Evolutionary conservation across 2,797 vertebrate species (phyloP).

Genomic region (Semotilus atromaculatus): DNA sequence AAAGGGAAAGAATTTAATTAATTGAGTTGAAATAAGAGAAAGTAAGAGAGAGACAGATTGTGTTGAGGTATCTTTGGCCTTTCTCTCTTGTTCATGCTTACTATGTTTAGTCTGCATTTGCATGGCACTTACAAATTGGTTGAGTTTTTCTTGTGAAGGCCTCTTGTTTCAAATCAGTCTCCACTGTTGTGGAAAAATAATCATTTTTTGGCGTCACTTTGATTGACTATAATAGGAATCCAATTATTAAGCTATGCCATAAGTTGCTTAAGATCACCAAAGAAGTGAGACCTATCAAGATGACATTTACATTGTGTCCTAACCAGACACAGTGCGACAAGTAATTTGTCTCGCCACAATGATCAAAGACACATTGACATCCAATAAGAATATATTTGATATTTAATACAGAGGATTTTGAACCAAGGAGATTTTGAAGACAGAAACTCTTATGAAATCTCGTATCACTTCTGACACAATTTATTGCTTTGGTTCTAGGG

Average conservation of each 20-base stretch:
- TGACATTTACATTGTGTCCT: constrained; percentile 5
- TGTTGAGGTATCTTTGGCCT: neutral
- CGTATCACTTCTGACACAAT: neutral
- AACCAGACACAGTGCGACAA: neutral
- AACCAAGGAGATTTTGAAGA: neutral
- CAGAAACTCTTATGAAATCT: neutral
- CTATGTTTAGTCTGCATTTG: neutral
- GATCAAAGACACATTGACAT: neutral
- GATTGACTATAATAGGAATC: constrained; percentile 12
- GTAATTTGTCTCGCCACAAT: neutral
- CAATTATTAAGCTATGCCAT: neutral
- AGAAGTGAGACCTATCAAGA: constrained; percentile 3
- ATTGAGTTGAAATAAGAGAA: neutral
- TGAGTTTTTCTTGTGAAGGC: neutral
- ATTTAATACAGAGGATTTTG: neutral
- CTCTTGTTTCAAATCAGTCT: neutral
- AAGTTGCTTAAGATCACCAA: neutral
- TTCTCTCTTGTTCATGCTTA: neutral
- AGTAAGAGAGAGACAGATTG: neutral
- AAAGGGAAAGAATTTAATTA: neutral
- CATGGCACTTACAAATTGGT: neutral
- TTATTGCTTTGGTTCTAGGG: neutral
- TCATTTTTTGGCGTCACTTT: neutral
- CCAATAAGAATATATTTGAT: neutral
- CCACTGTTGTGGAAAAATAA: neutral